Base-by-base conservation (phyloP, 2,797 vertebrate species). In the Sphaeramia orbicularis region DNA sequence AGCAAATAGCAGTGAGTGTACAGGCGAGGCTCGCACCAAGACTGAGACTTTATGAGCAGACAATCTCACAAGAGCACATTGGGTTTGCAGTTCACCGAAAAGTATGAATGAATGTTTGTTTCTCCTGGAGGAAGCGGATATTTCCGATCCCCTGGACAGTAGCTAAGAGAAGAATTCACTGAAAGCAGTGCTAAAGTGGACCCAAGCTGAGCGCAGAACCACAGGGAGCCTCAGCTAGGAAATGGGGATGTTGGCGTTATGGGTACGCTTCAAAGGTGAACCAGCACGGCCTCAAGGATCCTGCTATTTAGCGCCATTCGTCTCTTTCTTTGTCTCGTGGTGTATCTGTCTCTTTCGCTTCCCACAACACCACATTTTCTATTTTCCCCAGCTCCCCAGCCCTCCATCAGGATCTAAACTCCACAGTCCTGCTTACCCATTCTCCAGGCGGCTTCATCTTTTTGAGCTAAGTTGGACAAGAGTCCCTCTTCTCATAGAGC, bases 251-350 rank as follows among this genome's bases (percentile, higher is more conserved):
- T 41, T 71, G 40, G 59, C 35, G 15, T 43, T 78, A 40, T 50
- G 62, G 60, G 21, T 43, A 78, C n/a, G 49, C 69, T 78, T 78
- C 58, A 80, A 60, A 81, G 49, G 74, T 79, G 76, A 63, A 60
- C 64, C 84, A 68, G 81, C 69, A 59, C 74, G 71, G 61, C 53
- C 65, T 72, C 36, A 10, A 71, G 60, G 53, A 82, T 61, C 42
- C 68, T 65, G 53, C 68, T 71, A 56, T 70, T 70, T 52, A 56
- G 27, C 44, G 38, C 37, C 50, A 38, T 68, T 51, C 7, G 21
- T 57, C 57, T 58, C 40, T 21, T 67, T 40, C 12, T n/a, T 45
- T 42, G 15, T 54, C 53, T 30, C 42, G 50, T 47, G 74, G 35
- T 66, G 40, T 21, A 18, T 65, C 36, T 58, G 45, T 74, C 35